A percentile compares a stretch with the other conserved stretches of the same genome.
Conservation (phyloP, 1,140 invertebrate species). For the Bactericera cockerelli region DNA sequence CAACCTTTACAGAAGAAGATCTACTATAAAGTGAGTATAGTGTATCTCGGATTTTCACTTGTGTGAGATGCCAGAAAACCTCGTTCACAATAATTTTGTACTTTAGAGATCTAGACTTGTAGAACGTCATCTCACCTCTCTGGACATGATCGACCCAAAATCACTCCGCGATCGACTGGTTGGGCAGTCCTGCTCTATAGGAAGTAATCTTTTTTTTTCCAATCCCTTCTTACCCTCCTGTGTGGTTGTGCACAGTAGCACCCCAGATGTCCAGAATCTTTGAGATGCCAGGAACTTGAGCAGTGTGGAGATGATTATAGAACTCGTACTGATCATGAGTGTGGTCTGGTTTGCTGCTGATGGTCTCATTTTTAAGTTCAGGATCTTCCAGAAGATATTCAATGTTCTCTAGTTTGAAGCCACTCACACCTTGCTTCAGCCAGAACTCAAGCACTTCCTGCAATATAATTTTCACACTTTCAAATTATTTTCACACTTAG, state of each 20-base stretch:
- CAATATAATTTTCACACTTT: too few species aligned
- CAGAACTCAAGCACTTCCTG: constrained; percentile 34
- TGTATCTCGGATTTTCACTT: too few species aligned
- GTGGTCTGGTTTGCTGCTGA: neutral
- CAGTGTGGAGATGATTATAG: constrained; percentile 10
- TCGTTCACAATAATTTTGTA: too few species aligned
- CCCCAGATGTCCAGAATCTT: constrained; percentile 25
- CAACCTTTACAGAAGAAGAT: too few species aligned
- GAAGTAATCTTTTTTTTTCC: too few species aligned
- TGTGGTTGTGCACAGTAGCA: constrained; percentile 20
- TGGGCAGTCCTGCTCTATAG: too few species aligned
- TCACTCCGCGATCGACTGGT: too few species aligned
- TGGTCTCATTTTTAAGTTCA: constrained; percentile 15
- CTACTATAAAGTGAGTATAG: too few species aligned
- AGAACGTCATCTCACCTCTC: too few species aligned
- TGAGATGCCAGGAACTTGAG: constrained; percentile 13
- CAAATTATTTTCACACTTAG: constrained; percentile 17
- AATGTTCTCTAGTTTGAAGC: constrained; percentile 31
- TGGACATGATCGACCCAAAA: too few species aligned
- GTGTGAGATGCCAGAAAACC: too few species aligned
- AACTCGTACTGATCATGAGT: constrained; percentile 1
- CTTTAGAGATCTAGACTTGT: too few species aligned
- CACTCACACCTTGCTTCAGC: constrained; percentile 33
- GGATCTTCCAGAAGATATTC: constrained; percentile 28
- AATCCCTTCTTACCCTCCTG: constrained; percentile 8